Evolutionary conservation across 2,888 invertebrate genomes (phyloP).

Genomic region (Carcina quercana): DNA sequence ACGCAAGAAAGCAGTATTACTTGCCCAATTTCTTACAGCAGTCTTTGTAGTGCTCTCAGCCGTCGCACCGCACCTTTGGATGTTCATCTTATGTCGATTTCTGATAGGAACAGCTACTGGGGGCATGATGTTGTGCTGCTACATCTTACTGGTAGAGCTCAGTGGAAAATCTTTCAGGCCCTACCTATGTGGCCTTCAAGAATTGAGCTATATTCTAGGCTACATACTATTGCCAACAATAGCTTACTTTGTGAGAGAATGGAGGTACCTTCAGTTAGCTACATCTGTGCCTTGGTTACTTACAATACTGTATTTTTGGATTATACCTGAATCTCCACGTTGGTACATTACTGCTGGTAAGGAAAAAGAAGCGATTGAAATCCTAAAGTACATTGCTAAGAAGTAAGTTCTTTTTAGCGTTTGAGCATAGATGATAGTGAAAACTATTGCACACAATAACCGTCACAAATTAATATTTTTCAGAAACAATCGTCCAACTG

Average conservation of each 20-base stretch:
- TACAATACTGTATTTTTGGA: conserved; percentile 77
- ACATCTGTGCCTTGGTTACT: conserved; percentile 69
- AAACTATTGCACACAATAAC: no score
- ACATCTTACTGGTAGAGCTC: conserved; percentile 77
- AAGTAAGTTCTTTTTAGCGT: no score
- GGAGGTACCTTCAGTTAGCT: conserved; percentile 74
- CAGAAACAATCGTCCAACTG: conserved; percentile 57
- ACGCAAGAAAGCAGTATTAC: conserved; percentile 75
- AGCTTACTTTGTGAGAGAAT: conserved; percentile 75
- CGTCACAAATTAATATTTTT: no score
- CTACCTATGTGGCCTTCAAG: conserved; percentile 69
- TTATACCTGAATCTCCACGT: conserved; percentile 86
- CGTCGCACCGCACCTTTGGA: conserved; percentile 72
- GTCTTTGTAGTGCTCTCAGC: conserved; percentile 71
- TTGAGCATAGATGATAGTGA: no score
- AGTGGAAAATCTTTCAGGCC: conserved; percentile 72
- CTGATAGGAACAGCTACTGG: conserved; percentile 75
- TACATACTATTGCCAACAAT: conserved; percentile 73
- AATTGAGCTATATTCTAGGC: conserved; percentile 71
- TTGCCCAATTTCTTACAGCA: conserved; percentile 71
- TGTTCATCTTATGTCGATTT: conserved; percentile 75
- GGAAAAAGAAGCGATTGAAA: conserved; percentile 73
- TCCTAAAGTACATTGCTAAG: conserved; percentile 79
- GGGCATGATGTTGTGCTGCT: conserved; percentile 79
- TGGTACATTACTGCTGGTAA: conserved; percentile 83